Base-by-base conservation (phyloP, 2,113 vertebrate species). In the Ascaphus truei region DNA sequence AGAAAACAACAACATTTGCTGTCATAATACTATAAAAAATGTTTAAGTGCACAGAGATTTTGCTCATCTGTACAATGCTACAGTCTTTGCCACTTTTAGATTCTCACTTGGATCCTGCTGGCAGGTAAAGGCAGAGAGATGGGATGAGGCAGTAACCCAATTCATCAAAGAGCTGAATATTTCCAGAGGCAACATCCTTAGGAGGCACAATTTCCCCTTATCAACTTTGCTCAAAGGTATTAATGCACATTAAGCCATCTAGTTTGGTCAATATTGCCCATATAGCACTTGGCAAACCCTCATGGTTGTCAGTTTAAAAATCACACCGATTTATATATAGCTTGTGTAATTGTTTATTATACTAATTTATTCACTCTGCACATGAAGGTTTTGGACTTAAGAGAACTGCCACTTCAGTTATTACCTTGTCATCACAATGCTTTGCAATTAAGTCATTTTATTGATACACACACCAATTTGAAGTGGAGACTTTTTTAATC, bases 361-460 rank as follows among this genome's bases (percentile, higher is more conserved):
- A 71, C 56, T 71, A 71, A 71, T 60, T 71, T 25, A 25, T 61
- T 61, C 57, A 52, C 57, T 71, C 45, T 61, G 57, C 45, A 61
- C 45, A 31, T 71, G 34, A 61, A 71, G 29, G 18, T 52, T n/a
- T 50, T 57, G 33, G 30, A 31, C 25, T n/a, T 60, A 61, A 36
- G 50, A 61, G 48, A 10, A 58, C 48, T 25, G 33, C 56, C 51
- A 60, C 56, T 39, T 37, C 43, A 51, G 56, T 69, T 50, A 69
- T 69, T 69, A 69, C 56, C 25, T 69, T 69, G 66, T 69, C 66
- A 69, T 60, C 45, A 60, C 66, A 51, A 41, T 51, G 66, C 66
- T 37, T 51, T 39, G 56, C 66, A 69, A 60, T 60, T 69, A 60
- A 69, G 66, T 48, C 66, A 69, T 69, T 60, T 50, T 69, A 69